Percentiles rank a stretch among this genome's conserved stretches.
phyloP scores from a whole-genome alignment of 2,888 invertebrate species.

The Linnaemya tessellans region DNA sequence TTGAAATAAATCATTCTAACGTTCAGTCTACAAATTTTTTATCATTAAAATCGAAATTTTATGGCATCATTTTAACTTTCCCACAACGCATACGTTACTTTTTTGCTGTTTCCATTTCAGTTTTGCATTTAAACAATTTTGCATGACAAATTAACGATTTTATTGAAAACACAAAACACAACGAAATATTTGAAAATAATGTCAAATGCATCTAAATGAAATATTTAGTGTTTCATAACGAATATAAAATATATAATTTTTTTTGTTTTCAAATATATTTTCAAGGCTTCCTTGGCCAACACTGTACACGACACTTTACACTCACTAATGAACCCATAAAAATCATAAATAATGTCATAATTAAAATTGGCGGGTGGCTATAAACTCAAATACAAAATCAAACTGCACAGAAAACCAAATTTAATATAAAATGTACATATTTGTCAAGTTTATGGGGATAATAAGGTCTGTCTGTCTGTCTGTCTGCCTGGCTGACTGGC shows the following conservation, averaged over 20 bases:
- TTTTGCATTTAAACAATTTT: constrained; percentile 48
- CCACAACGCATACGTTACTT: constrained; percentile 38
- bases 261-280: constrained; percentile 34
- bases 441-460: constrained; percentile 67
- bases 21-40: constrained; percentile 32
- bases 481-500: constrained; percentile 8
- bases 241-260: not conserved
- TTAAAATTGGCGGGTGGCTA: constrained; percentile 67
- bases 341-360: constrained; percentile 72
- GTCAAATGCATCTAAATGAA: constrained; percentile 61
- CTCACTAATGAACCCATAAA: constrained; percentile 72
- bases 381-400: constrained; percentile 49
- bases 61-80: constrained; percentile 61
- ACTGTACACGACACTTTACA: constrained; percentile 70
- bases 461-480: constrained; percentile 10
- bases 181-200: constrained; percentile 61
- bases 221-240: constrained; percentile 59
- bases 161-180: constrained; percentile 66
- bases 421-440: constrained; percentile 30
- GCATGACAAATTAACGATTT: constrained; percentile 71
- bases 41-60: constrained; percentile 62
- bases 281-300: constrained; percentile 63
- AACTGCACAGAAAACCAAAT: constrained; percentile 20
- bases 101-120: not conserved
- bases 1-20: constrained; percentile 57